phyloP scores from a whole-genome alignment of 2,888 invertebrate genomes.

The Zonitis immaculata region DNA sequence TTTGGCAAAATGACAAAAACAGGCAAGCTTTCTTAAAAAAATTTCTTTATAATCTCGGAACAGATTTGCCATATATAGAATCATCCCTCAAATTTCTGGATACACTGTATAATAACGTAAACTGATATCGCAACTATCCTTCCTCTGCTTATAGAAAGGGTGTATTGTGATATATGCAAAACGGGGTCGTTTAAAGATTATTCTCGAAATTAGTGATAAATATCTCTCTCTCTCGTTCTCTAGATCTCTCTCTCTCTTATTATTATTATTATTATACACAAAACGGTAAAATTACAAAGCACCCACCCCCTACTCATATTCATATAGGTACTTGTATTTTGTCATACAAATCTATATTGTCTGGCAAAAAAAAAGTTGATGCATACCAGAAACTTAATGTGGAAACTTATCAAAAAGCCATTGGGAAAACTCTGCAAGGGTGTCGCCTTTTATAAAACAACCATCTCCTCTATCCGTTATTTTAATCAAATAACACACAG shows the following conservation, averaged over 20 bases:
- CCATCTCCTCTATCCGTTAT: no score
- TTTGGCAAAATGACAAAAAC: no score
- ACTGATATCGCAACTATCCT: background rate
- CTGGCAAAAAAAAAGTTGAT: conserved; percentile 31
- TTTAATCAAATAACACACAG: no score
- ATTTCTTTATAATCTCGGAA: no score
- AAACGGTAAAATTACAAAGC: conserved; percentile 8
- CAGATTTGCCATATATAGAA: no score
- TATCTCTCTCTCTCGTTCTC: background rate
- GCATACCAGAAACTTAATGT: conserved; percentile 30
- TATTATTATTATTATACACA: no score
- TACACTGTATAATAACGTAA: background rate
- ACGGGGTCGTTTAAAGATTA: conserved; percentile 1
- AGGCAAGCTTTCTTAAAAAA: no score
- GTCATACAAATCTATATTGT: no score
- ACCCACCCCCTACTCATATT: no score
- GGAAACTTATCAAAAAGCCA: conserved; percentile 17
- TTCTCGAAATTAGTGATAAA: conserved; percentile 5
- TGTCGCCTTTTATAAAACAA: background rate
- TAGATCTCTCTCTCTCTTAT: background rate
- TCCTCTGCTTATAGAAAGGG: background rate
- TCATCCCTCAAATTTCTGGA: no score
- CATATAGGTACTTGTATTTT: no score
- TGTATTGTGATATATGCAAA: background rate
- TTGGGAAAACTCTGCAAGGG: conserved; percentile 6